Evolutionary conservation across 2,797 vertebrate genomes (phyloP), one percentile per base, ranked within the genome.

Genomic region (Semotilus atromaculatus): DNA sequence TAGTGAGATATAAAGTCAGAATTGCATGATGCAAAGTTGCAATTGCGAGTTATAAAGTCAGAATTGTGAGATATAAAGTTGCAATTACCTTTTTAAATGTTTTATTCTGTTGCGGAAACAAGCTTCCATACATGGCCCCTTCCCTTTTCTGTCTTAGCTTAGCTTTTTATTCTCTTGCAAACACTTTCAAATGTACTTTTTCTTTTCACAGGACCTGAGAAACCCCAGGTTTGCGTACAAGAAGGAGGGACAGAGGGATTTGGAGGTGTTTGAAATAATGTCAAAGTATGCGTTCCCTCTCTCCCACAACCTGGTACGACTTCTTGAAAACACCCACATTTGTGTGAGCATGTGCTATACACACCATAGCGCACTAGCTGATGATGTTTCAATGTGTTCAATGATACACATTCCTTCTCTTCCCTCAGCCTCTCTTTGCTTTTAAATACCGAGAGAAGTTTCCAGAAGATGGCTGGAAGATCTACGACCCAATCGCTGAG

Each of bases 401-500:
- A 53, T 51, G 14, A 58, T 34, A 29, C 36, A n/a, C 14, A 23
- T 58, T 31, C 21, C 29, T 13, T 68, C 16, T 82, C 43, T 34
- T 23, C 34, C 31, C 91, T 76, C 88, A 98, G 97, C 92, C 95
- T 11, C 90, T 97, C 80, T 99, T 99, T 94, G 97, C 97, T 83
- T 97, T 98, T 91, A 95, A 86, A 84, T 99, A 98, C 91, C 96
- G 96, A 91, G 97, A 99, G 91, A 96, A 95, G 85, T 99, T 97
- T 93, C 93, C 96, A 87, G 90, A 94, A 86, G 97, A 99, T 51
- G 98, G 98, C 83, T 99, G 98, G 98, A 99, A 98, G 92, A 96
- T 98, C 14, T 99, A 98, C 36, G 98, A 99, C 83, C 94, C 98
- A 2, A 74, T 94, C 31, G 90, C 95, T 43, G 98, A 99, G 91